phyloP scores from a whole-genome alignment of 2,888 invertebrate genomes.

The Stomorhina lunata region DNA sequence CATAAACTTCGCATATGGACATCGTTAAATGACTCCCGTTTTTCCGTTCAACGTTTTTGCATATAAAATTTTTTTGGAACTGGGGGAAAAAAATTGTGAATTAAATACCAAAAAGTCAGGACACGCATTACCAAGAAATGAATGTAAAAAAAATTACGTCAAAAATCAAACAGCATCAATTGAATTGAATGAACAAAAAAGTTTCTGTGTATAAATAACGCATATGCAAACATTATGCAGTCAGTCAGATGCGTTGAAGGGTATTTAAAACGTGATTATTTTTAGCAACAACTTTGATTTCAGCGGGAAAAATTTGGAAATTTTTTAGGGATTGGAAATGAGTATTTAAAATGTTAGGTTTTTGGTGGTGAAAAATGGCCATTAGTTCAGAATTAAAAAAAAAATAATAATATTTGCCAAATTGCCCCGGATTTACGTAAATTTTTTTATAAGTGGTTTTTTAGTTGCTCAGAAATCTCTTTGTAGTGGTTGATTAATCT shows the following conservation, averaged over 20 bases:
- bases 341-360: too few relatives aligned
- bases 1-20: neutral
- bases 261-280: conserved; percentile 61
- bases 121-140: conserved; percentile 37
- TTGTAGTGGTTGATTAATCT: too few relatives aligned
- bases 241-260: conserved; percentile 25
- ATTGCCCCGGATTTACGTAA: too few relatives aligned
- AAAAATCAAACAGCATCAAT: conserved; percentile 50
- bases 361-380: too few relatives aligned
- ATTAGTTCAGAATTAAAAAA: too few relatives aligned
- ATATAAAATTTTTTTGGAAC: conserved; percentile 1
- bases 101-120: conserved; percentile 55
- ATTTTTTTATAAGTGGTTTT: too few relatives aligned
- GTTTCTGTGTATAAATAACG: neutral
- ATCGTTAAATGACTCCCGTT: conserved; percentile 1
- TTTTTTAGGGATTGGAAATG: too few relatives aligned
- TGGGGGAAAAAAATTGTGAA: conserved; percentile 19
- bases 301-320: neutral
- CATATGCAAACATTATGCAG: conserved; percentile 45
- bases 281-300: conserved; percentile 47
- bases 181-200: conserved; percentile 19
- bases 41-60: conserved; percentile 11
- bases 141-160: neutral
- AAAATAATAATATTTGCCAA: too few relatives aligned
- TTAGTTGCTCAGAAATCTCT: too few relatives aligned